Evolutionary conservation across 2,797 vertebrate genomes (phyloP).

Genomic region (Sebastes baramenuke): DNA sequence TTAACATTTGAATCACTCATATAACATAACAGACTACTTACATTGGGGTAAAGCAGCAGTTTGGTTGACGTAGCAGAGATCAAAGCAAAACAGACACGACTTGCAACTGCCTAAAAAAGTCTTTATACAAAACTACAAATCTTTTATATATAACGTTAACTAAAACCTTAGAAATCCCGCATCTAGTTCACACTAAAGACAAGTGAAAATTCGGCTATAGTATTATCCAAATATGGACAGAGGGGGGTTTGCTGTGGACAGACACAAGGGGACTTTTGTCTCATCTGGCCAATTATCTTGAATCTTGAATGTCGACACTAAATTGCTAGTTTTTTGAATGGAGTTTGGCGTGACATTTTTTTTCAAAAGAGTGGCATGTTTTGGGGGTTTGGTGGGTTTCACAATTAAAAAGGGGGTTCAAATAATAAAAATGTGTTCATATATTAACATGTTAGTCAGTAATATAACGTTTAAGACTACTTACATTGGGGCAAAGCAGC

Average conservation of each 20-base stretch:
- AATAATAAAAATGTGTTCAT: background rate
- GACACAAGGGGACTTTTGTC: slow-evolving; percentile 55
- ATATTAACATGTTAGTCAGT: too few relatives aligned
- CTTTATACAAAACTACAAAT: background rate
- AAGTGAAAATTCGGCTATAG: background rate
- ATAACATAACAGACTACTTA: background rate
- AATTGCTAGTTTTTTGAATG: background rate
- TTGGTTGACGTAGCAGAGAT: slow-evolving; percentile 55
- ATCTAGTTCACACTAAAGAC: background rate
- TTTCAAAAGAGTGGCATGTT: background rate
- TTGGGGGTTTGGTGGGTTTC: background rate
- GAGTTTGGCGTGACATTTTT: background rate
- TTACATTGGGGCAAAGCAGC: background rate
- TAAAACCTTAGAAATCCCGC: background rate
- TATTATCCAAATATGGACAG: background rate
- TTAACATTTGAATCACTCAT: too few relatives aligned
- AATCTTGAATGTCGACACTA: background rate
- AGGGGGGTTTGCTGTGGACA: background rate
- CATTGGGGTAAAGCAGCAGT: background rate
- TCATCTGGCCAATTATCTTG: slow-evolving; percentile 69
- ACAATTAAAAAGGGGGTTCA: background rate
- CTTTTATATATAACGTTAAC: background rate
- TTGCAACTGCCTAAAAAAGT: slow-evolving; percentile 18
- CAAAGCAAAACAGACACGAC: slow-evolving; percentile 52
- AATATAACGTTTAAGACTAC: background rate